Evolutionary conservation across 1,140 invertebrate species (phyloP).

Genomic region (Drosophila sproati): DNA sequence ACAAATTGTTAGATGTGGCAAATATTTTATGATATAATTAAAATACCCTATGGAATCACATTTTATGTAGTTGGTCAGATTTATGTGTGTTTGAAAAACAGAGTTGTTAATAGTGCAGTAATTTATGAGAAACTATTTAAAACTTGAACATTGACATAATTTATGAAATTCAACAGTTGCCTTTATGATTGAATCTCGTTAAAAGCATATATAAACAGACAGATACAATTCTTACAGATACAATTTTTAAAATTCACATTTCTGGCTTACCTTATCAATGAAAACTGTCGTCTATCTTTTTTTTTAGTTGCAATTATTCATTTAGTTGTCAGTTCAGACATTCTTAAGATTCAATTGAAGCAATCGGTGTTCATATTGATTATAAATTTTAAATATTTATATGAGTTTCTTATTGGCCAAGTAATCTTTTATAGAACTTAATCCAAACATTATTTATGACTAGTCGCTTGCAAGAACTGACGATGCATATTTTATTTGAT

Average conservation of each 20-base stretch:
- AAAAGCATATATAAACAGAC: too few relatives aligned
- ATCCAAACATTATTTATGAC: neutral
- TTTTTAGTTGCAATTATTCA: too few relatives aligned
- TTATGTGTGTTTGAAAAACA: neutral
- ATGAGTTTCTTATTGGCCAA: neutral
- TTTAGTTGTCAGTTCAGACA: too few relatives aligned
- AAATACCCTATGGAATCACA: neutral
- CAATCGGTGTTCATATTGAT: too few relatives aligned
- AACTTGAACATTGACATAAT: too few relatives aligned
- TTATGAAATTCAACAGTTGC: too few relatives aligned
- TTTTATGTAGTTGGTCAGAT: conserved; percentile 1
- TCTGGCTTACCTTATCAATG: too few relatives aligned
- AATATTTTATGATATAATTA: conserved; percentile 33
- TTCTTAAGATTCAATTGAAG: too few relatives aligned
- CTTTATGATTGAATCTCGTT: too few relatives aligned
- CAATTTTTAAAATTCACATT: too few relatives aligned
- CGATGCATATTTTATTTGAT: neutral
- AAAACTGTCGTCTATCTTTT: too few relatives aligned
- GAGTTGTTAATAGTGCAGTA: neutral
- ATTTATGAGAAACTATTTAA: neutral
- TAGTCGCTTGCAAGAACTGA: neutral
- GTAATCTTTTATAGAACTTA: neutral
- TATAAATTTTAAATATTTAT: neutral
- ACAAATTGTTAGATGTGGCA: conserved; percentile 11
- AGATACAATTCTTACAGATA: too few relatives aligned